A percentile compares a stretch with the other conserved stretches of the same genome.
phyloP scores from a whole-genome alignment of 2,113 vertebrate genomes.

The Ctenomys sociabilis region DNA sequence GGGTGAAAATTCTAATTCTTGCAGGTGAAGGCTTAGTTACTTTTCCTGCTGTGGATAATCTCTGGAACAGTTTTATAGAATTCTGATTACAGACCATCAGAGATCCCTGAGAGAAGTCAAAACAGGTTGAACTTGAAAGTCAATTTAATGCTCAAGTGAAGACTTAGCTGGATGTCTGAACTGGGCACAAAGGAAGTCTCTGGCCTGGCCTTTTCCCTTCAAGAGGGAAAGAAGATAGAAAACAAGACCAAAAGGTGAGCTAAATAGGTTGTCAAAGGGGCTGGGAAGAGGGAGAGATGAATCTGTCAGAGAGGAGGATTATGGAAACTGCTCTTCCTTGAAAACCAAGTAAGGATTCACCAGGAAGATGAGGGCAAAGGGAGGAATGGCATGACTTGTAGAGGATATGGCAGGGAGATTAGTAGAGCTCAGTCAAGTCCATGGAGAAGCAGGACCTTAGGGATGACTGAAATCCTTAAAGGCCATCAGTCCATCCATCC shows the following conservation, averaged over 20 bases:
- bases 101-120: background rate
- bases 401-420: background rate
- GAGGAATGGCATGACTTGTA: no score
- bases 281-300: background rate
- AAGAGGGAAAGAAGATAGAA: background rate
- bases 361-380: background rate
- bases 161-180: background rate
- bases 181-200: background rate
- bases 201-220: background rate
- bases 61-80: background rate
- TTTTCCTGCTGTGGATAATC: background rate
- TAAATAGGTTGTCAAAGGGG: background rate
- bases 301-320: no score
- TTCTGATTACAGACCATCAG: background rate
- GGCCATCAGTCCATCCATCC: background rate
- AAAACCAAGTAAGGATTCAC: background rate
- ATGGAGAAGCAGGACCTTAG: background rate
- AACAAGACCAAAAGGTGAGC: background rate
- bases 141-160: background rate
- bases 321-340: background rate
- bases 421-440: background rate
- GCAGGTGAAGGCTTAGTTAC: background rate
- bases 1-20: conserved; percentile 41
- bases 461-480: background rate
- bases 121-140: background rate